phyloP scores from a whole-genome alignment of 2,888 invertebrate species.

The Cephus pulcher region DNA sequence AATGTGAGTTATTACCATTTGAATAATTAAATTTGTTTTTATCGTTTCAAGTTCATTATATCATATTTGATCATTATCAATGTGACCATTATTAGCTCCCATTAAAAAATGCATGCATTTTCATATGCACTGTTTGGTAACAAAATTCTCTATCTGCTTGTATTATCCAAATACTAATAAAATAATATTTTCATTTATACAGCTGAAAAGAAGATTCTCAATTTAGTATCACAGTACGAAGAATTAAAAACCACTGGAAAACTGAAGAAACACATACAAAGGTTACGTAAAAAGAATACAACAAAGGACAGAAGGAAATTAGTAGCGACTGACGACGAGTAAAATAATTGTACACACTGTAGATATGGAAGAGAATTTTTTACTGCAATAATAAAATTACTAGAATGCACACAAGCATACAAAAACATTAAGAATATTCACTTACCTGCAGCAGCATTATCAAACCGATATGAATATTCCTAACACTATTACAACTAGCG shows the following conservation, averaged over 20 bases:
- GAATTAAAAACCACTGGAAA: slow-evolving; percentile 82
- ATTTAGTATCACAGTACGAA: slow-evolving; percentile 83
- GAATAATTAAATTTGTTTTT: neutral
- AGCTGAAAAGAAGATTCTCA: slow-evolving; percentile 83
- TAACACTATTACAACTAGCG: neutral
- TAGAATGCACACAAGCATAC: neutral
- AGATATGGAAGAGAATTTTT: neutral
- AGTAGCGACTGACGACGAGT: slow-evolving; percentile 1
- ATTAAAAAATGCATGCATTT: slow-evolving; percentile 13
- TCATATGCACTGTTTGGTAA: slow-evolving; percentile 13
- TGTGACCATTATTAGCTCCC: neutral
- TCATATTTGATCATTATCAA: neutral
- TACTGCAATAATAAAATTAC: neutral
- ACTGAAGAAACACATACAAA: slow-evolving; percentile 83
- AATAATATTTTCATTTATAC: slow-evolving; percentile 57
- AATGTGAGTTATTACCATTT: slow-evolving; percentile 70
- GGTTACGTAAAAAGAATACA: slow-evolving; percentile 81
- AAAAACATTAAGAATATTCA: neutral
- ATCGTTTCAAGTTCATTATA: no score
- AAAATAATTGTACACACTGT: neutral
- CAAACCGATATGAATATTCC: neutral
- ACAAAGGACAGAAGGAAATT: slow-evolving; percentile 50
- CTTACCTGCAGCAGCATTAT: neutral
- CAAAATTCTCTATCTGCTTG: slow-evolving; percentile 5
- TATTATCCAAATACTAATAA: slow-evolving; percentile 17